Evolutionary conservation across 2,888 invertebrate species (phyloP).

Genomic region (Euphydryas editha): DNA sequence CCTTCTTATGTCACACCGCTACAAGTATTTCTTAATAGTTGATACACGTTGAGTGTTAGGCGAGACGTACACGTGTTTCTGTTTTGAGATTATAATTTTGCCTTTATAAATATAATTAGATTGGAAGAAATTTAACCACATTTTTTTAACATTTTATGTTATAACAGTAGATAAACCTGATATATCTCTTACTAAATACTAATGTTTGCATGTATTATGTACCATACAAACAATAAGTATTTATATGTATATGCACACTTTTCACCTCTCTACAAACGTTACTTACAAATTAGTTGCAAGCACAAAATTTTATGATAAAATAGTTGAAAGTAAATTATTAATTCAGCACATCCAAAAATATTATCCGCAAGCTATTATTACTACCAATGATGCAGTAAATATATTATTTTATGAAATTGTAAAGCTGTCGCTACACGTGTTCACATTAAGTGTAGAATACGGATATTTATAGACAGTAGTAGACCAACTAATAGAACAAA

Average conservation of each 20-base stretch:
- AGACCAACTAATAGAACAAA: constrained; percentile 18
- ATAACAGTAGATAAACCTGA: too few species aligned
- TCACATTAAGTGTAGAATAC: constrained; percentile 7
- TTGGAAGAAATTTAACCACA: too few species aligned
- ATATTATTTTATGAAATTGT: not conserved
- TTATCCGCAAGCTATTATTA: not conserved
- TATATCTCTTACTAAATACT: too few species aligned
- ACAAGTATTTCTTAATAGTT: constrained; percentile 40
- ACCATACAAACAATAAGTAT: too few species aligned
- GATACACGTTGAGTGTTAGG: constrained; percentile 22
- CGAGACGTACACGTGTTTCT: constrained; percentile 7
- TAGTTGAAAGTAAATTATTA: too few species aligned
- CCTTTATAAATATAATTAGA: too few species aligned
- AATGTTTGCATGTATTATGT: too few species aligned
- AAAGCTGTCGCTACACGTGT: not conserved
- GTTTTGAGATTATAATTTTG: not conserved
- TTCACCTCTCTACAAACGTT: too few species aligned
- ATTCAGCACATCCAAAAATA: not conserved
- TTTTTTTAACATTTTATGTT: too few species aligned
- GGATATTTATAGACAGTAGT: constrained; percentile 11
- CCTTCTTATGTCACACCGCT: constrained; percentile 39
- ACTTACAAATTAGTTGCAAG: too few species aligned
- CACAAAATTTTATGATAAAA: too few species aligned
- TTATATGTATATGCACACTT: too few species aligned
- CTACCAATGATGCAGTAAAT: not conserved